These are phyloP conservation scores for Micromussa lordhowensis DNA, from an alignment of 92 coral and sea anemone genomes.

Conservation along the genomic window DNA sequence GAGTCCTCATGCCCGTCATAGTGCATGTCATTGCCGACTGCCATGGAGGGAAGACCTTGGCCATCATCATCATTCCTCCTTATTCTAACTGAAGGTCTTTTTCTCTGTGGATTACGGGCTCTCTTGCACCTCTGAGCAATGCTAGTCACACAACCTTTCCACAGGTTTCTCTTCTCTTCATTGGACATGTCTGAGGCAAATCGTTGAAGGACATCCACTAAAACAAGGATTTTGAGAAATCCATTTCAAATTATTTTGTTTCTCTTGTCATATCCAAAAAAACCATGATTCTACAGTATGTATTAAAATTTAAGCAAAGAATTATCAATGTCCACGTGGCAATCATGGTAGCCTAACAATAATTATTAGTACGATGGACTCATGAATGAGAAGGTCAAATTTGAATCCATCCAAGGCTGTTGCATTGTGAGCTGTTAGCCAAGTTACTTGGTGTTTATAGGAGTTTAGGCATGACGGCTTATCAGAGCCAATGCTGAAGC, in stretches of 20 bases:
- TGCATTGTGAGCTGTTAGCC: too few species aligned
- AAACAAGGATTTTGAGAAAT: neutral
- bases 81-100: neutral
- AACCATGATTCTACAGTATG: too few species aligned
- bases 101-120: constrained; percentile 40
- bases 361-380: too few species aligned
- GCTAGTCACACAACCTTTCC: constrained; percentile 71
- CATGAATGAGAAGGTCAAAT: too few species aligned
- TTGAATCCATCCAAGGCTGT: too few species aligned
- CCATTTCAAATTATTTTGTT: neutral
- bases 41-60: constrained; percentile 36
- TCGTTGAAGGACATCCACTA: constrained; percentile 62
- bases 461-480: too few species aligned
- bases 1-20: constrained; percentile 4
- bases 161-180: constrained; percentile 50
- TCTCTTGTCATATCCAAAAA: neutral
- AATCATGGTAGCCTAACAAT: too few species aligned
- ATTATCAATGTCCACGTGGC: too few species aligned
- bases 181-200: constrained; percentile 37
- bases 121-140: constrained; percentile 73
- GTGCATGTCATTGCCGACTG: constrained; percentile 14
- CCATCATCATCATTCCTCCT: neutral
- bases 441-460: too few species aligned
- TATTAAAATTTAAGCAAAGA: too few species aligned
- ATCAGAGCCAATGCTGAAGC: too few species aligned